phyloP scores from a whole-genome alignment of 2,797 vertebrate species.

The Naso thynnoides region DNA sequence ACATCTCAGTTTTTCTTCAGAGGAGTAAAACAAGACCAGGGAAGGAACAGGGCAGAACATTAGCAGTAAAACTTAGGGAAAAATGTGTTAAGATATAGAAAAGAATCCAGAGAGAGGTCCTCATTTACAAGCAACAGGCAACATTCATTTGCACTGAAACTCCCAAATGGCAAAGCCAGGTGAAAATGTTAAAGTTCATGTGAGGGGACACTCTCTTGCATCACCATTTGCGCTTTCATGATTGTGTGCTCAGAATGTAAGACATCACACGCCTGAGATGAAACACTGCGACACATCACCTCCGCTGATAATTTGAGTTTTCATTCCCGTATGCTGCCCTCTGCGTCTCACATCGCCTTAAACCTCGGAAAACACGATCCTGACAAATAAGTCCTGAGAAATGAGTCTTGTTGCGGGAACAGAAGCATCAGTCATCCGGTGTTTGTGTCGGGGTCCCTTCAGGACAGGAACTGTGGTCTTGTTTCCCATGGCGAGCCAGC shows the following conservation, averaged over 20 bases:
- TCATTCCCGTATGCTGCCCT: slow-evolving; percentile 9
- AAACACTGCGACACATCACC: slow-evolving; percentile 39
- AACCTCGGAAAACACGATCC: slow-evolving; percentile 7
- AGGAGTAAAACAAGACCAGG: not conserved
- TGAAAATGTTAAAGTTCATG: slow-evolving; percentile 26
- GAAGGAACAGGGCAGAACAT: not conserved
- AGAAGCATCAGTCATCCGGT: slow-evolving; percentile 24
- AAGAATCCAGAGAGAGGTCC: not conserved
- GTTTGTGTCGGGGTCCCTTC: slow-evolving; percentile 18
- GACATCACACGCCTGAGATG: slow-evolving; percentile 33
- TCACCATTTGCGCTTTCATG: not conserved
- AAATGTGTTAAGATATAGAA: not conserved
- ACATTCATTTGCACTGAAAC: slow-evolving; percentile 2
- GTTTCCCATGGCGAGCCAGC: slow-evolving; percentile 32
- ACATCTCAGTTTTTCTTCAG: not conserved
- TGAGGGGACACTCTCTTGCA: not conserved
- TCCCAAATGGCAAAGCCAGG: not conserved
- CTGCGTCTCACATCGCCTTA: slow-evolving; percentile 1
- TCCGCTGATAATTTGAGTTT: slow-evolving; percentile 30
- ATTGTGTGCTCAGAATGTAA: slow-evolving; percentile 30
- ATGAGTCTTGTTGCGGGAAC: slow-evolving; percentile 18
- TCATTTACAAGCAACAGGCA: slow-evolving; percentile 2
- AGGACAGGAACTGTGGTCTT: slow-evolving; percentile 35
- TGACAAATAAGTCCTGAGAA: slow-evolving; percentile 35
- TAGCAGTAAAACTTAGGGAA: not conserved